Evolutionary conservation across 2,888 invertebrate species (phyloP).

Genomic region (Polydesmus complanatus): DNA sequence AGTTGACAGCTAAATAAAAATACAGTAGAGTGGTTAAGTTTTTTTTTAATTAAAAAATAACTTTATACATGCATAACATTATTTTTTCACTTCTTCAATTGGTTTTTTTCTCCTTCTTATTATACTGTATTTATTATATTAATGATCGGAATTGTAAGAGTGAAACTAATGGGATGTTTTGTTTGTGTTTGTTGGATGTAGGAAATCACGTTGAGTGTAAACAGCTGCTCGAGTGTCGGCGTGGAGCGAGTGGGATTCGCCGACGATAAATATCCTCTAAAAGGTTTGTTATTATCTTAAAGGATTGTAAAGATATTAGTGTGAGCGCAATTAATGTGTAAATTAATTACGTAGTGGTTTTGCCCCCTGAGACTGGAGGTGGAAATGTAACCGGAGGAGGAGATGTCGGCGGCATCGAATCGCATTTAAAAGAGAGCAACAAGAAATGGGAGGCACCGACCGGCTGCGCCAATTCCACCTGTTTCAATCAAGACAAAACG

Average conservation of each 20-base stretch:
- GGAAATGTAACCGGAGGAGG: no score
- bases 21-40: neutral
- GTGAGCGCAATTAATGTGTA: neutral
- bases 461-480: neutral
- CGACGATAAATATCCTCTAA: conserved; percentile 17
- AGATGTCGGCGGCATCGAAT: neutral
- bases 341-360: neutral
- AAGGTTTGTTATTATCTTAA: conserved; percentile 15
- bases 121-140: no score
- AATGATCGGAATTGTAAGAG: no score
- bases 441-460: neutral
- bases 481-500: neutral
- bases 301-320: no score
- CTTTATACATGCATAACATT: no score
- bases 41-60: no score
- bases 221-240: conserved; percentile 10
- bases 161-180: no score
- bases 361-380: neutral
- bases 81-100: no score
- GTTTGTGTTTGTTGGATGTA: conserved; percentile 8
- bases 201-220: conserved; percentile 17
- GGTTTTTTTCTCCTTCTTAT: no score
- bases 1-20: neutral
- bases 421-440: neutral
- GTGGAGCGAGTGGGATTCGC: conserved; percentile 13